Percentiles rank a stretch among this genome's conserved stretches.
Evolutionary conservation across 2,113 vertebrate genomes (phyloP).

Genomic region (Sus scrofa): T2T-Sscrofa CM001155.3:1185501-1186000

Average conservation of each 20-base stretch:
- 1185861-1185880: not conserved
- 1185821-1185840: fast-evolving
- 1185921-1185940: not conserved
- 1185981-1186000: not conserved
- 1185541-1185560: not conserved
- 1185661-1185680: fast-evolving
- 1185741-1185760: not conserved
- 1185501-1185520: too few relatives aligned
- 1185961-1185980: not conserved
- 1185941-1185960: too few relatives aligned
- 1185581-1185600: fast-evolving
- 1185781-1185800: not conserved
- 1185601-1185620: not conserved
- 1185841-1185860: not conserved
- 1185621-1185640: not conserved
- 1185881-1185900: not conserved
- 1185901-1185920: not conserved
- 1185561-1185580: too few relatives aligned
- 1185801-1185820: not conserved
- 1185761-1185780: too few relatives aligned
- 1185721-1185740: not conserved
- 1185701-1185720: not conserved
- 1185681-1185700: not conserved
- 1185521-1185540: fast-evolving
- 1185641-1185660: not conserved